Base-by-base conservation (phyloP, 2,888 invertebrate genomes). In the Napeogenes inachia region DNA sequence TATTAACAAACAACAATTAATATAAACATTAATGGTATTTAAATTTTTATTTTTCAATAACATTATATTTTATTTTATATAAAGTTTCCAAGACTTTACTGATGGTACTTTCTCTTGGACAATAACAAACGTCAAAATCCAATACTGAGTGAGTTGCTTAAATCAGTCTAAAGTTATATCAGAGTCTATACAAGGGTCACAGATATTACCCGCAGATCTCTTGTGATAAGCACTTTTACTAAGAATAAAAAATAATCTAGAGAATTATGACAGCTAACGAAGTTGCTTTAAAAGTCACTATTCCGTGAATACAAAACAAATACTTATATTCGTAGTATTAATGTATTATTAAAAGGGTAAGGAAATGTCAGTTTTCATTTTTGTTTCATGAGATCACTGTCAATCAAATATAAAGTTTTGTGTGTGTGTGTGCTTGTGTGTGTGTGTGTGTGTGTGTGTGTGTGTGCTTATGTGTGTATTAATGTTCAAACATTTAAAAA, bases 71-170 rank as follows among this genome's bases (percentile, higher is more conserved):
- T 21, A 21, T 21, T 0, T 21, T 21, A 21, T 21, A 21, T 21
- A 21, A 21, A 21, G 21, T 21, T 21, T 21, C 1, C 21, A 21
- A 21, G 21, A 21, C 1, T 21, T 21, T 21, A 21, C 1, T 21
- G 21, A 21, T 21, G 21, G 21, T 21, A 21, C 21, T 21, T 73
- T 71, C 74, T 71, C 73, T 75, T 74, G 67, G 67, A 68, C 63
- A 69, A 68, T 72, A 70, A 68, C 84, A 87, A 87, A 88, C 85
- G 83, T 83, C 74, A 69, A 66, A 67, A 81, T 85, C 81, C 81
- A 79, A 78, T 78, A 79, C 21, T 21, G 77, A 80, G 79, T 84
- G 78, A 78, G 80, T 77, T 85, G 82, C 21, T 21, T 78, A 75
- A 81, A 77, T 79, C 74, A 76, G 76, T 81, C 81, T 78, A 78